Evolutionary conservation across 2,888 invertebrate genomes (phyloP).

Genomic region (Alsophila aescularia): DNA sequence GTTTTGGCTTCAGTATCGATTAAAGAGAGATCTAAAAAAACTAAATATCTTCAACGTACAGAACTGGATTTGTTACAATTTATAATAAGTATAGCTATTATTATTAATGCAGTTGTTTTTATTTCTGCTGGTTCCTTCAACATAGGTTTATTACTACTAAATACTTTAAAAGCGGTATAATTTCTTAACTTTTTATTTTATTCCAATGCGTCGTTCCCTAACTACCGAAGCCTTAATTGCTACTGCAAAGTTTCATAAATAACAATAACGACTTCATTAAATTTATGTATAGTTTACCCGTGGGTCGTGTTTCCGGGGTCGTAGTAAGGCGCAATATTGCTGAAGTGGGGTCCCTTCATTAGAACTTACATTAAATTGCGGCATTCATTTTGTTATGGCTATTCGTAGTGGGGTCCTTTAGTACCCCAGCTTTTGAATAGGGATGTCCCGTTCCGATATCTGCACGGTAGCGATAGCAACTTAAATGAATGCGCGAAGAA

Average conservation of each 20-base stretch:
- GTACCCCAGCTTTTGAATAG: conserved; percentile 34
- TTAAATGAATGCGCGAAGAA: conserved; percentile 38
- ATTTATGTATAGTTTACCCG: conserved; percentile 54
- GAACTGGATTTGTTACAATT: no score
- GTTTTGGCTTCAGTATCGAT: no score
- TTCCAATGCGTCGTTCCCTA: conserved; percentile 14
- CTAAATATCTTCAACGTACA: no score
- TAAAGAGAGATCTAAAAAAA: no score
- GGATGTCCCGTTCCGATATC: conserved; percentile 33
- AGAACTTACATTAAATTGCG: conserved; percentile 54
- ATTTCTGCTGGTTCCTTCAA: no score
- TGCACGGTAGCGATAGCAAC: conserved; percentile 31
- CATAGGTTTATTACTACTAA: no score
- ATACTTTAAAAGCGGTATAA: background rate
- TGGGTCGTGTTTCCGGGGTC: conserved; percentile 43
- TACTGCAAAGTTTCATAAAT: conserved; percentile 41
- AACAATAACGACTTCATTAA: conserved; percentile 53
- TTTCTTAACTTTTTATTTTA: conserved; percentile 8
- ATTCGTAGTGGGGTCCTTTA: conserved; percentile 26
- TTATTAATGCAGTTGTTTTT: no score
- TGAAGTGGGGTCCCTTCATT: conserved; percentile 59
- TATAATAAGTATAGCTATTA: no score
- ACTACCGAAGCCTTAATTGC: conserved; percentile 31
- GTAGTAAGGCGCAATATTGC: conserved; percentile 54
- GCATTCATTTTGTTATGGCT: conserved; percentile 52